Evolutionary conservation across 2,113 vertebrate species (phyloP), one percentile per base, ranked within the genome.

Genomic region (Ginglymostoma cirratum): DNA sequence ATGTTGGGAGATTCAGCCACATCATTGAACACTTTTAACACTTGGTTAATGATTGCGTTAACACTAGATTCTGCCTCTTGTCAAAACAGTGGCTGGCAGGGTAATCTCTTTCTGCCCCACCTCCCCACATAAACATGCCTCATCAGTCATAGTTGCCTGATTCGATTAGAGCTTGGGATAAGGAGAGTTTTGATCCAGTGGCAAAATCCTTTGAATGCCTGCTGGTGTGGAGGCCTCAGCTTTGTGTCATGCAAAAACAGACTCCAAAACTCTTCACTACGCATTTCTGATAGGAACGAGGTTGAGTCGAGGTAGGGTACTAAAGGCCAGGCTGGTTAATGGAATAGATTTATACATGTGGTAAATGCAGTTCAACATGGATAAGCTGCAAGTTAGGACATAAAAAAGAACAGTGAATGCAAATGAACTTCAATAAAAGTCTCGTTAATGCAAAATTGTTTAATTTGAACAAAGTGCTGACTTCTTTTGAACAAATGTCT

Each of bases 41-140:
- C 89, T 67, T 93, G 89, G 15, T 93, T 93, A 93, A 67, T 66
- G 61, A 67, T 67, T 15, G 34, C 38, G 61, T 23, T 23, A 66
- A 38, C 38, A 66, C 80, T n/a, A 10, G n/a, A n/a, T 66, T 55
- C 52, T 66, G 61, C 17, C 30, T 67, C 38, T 93, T 42, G 19
- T 66, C 89, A 66, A 93, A 93, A 93, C 89, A 93, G 89, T 65
- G n/a, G 61, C 89, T 66, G 30, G n/a, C 55, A 66, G 21, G 21
- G 17, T 34, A 93, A 66, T 93, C 61, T 93, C 34, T 67, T 66
- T n/a, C 65, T 93, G 61, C 61, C 89, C 23, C 27, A 12, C 52
- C 52, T 61, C 52, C 52, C 87, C 34, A 93, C 38, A 93, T 93
- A 66, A 65, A 67, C n/a, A n/a, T 15, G 10, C 55, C n/a, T 66